Evolutionary conservation across 2,113 vertebrate genomes (phyloP).

Genomic region (Myanophis thanlyinensis): DNA sequence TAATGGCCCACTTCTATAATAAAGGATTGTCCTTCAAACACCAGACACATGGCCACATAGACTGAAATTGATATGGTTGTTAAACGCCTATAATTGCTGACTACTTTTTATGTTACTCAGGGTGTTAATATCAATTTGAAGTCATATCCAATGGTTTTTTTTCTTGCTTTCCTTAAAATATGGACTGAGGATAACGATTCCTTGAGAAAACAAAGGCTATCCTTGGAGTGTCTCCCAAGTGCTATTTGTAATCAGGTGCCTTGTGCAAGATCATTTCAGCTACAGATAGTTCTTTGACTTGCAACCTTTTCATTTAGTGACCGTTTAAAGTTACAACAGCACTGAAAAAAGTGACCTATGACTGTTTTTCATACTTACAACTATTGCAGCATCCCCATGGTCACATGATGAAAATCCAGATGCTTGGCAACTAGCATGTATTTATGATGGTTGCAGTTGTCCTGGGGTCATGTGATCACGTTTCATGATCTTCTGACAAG

Average conservation of each 20-base stretch:
- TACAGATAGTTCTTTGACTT: no score
- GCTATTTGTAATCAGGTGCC: not conserved
- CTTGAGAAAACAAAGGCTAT: not conserved
- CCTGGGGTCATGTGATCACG: no score
- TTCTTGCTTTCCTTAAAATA: not conserved
- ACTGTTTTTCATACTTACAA: no score
- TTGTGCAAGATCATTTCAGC: not conserved
- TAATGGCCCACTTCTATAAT: not conserved
- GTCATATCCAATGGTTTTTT: not conserved
- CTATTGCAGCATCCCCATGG: no score
- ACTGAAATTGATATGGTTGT: not conserved
- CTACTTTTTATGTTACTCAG: not conserved
- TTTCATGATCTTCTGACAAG: no score
- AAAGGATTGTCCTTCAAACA: not conserved
- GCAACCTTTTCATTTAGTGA: no score
- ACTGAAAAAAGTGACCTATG: no score
- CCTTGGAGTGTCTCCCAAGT: not conserved
- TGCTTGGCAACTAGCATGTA: no score
- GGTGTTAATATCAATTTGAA: not conserved
- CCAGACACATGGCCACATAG: not conserved
- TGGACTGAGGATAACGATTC: not conserved
- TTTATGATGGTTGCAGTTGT: no score
- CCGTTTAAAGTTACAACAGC: no score
- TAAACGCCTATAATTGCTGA: not conserved
- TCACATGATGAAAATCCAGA: no score